Percentiles rank a stretch among this genome's conserved stretches.
phyloP scores from a whole-genome alignment of 2,113 vertebrate genomes.

The Lagopus muta region DNA sequence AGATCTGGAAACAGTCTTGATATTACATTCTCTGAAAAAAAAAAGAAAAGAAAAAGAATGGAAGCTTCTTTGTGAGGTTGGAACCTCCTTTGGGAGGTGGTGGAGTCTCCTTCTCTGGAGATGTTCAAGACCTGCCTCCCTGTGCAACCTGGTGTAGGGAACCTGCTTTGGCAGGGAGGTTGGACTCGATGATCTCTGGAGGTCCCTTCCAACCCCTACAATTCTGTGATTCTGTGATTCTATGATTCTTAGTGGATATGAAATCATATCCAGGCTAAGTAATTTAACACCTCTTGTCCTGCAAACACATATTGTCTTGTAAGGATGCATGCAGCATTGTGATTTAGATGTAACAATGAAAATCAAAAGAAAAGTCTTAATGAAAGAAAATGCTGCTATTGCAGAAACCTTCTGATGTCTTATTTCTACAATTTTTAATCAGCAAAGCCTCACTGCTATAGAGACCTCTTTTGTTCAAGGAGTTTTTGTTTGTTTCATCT shows the following conservation, averaged over 20 bases:
- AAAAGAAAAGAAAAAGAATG: neutral
- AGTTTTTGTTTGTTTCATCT: neutral
- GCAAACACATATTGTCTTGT: neutral
- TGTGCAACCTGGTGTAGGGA: too few relatives aligned
- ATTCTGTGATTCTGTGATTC: too few relatives aligned
- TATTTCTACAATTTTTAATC: neutral
- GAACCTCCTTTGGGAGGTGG: too few relatives aligned
- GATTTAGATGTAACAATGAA: neutral
- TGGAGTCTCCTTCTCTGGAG: too few relatives aligned
- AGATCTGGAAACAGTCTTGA: neutral
- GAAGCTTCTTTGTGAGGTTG: neutral
- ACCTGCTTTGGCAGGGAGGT: too few relatives aligned
- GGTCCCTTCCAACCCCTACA: too few relatives aligned
- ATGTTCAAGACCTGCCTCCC: too few relatives aligned
- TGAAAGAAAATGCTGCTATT: neutral
- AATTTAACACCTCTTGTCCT: neutral
- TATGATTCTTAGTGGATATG: neutral
- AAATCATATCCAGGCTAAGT: neutral
- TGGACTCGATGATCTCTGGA: too few relatives aligned
- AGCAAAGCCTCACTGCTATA: neutral
- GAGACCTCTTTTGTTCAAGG: neutral
- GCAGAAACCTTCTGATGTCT: neutral
- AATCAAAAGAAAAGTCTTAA: neutral
- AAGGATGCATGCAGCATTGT: neutral
- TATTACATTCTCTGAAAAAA: neutral